Base-by-base conservation (phyloP, 2,113 vertebrate genomes). In the Catharus fuscescens region DNA sequence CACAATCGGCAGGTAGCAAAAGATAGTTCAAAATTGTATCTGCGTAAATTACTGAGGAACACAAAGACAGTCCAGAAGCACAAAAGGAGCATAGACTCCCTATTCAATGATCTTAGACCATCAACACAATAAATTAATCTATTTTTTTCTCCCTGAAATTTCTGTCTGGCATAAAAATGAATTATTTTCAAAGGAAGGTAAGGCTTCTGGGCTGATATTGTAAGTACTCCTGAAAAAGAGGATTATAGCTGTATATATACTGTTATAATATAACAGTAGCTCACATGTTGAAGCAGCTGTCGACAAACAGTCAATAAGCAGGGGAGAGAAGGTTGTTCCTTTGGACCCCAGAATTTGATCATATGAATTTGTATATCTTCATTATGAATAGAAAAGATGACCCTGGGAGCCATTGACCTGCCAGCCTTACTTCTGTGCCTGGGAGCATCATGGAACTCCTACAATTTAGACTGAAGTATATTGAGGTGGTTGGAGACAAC, bases 241-340 rank as follows among this genome's bases (percentile, higher is more conserved):
- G 54, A 69, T 56, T 50, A 3, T 4, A 56, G 36, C 6, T 18
- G 8, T 53, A 14, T 48, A 48, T 48, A 48, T 24, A 48, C 12
- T 48, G 23, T 13, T 48, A 24, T 24, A 69, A 60, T 47, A 3
- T 3, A 56, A 38, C 5, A 18, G 10, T 57, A 12, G 28, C 20
- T 82, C 42, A 15, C 19, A 69, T 16, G 4, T 48, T 48, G 18
- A 48, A 90, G 29, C 14, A 73, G 6, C 11, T 59, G 15, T 19
- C 8, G 2, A 59, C 7, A 16, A 45, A 38, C 1, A 44, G 18
- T 38, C 26, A 79, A 40, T 5, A 57, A 71, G 17, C 5, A 47
- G 0, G 1, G 15, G 32, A 71, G 20, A 70, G 1, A 42, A 44
- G 71, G 4, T 15, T 11, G 3, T 32, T 57, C 16, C 9, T 71